Evolutionary conservation across 2,888 invertebrate genomes (phyloP), one percentile per base, ranked within the genome.

Genomic region (Thumatha senex): DNA sequence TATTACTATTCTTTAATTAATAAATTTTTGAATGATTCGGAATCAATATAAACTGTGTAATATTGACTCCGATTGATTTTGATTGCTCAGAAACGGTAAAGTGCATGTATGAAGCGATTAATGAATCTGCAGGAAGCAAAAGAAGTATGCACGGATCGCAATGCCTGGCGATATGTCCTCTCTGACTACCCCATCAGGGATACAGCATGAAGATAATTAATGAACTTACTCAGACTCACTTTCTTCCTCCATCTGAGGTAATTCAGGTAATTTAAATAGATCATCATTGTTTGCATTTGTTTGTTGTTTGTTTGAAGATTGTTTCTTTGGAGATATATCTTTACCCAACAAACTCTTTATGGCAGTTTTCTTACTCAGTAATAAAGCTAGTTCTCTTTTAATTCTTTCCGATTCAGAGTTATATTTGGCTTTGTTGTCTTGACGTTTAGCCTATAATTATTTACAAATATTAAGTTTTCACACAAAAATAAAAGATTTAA

Each of bases 331-430:
- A 43, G 91, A 89, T 70, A 92, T 90, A 49, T 92, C 84, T 76
- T 92, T 93, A 0, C 93, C 91, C 44, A 96, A 79, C 0, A 94
- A 93, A 71, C 93, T 93, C 67, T 93, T 93, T n/a, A 98, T 93
- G 0, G 96, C 96, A 14, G 95, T 94, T 72, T 96, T 96, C 74
- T 96, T 96, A 56, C 97, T 93, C 12, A 97, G 81, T 43, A 96
- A 94, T 46, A 94, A 92, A 33, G 96, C 83, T 34, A 97, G 85
- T 81, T 97, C 94, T 72, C 95, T 92, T 82, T 96, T 94, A 54
- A 96, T 89, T 75, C 94, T 89, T 72, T 95, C 94, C 36, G 96
- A 95, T 82, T 96, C 95, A 63, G 94, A 93, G 49, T 93, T 88
- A 46, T 95, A 93, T 84, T 94, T 95, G 63, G 92, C 92, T 84